phyloP scores from a whole-genome alignment of 2,888 invertebrate species.

The Parelbella ahira region DNA sequence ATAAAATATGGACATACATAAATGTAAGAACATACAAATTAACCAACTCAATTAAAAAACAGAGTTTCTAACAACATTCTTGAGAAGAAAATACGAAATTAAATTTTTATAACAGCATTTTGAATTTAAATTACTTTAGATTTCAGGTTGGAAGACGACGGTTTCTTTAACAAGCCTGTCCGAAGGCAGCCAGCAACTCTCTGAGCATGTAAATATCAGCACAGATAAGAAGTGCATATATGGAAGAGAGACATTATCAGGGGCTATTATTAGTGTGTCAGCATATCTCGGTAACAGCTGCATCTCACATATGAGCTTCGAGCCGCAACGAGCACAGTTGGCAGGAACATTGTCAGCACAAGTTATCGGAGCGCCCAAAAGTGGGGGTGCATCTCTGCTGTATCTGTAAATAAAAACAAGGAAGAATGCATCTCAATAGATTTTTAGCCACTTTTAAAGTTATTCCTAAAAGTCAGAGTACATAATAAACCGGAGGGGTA shows the following conservation, averaged over 20 bases:
- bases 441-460: too few relatives aligned
- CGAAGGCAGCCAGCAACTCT: slow-evolving; percentile 90
- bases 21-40: too few relatives aligned
- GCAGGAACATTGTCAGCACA: slow-evolving; percentile 44
- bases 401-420: slow-evolving; percentile 80
- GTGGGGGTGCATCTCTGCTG: slow-evolving; percentile 84
- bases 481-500: too few relatives aligned
- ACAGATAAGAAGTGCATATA: slow-evolving; percentile 93
- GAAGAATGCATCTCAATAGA: too few relatives aligned
- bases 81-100: too few relatives aligned
- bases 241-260: slow-evolving; percentile 67
- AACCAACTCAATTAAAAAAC: too few relatives aligned
- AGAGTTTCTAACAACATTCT: too few relatives aligned
- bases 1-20: too few relatives aligned
- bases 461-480: too few relatives aligned
- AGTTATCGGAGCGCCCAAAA: slow-evolving; percentile 84
- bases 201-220: slow-evolving; percentile 89
- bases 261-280: slow-evolving; percentile 82
- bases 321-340: slow-evolving; percentile 85
- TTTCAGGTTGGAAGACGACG: slow-evolving; percentile 88
- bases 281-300: slow-evolving; percentile 92
- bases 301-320: slow-evolving; percentile 87
- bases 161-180: slow-evolving; percentile 85
- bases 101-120: too few relatives aligned
- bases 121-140: too few relatives aligned